Percentiles rank a stretch among this genome's conserved stretches.
phyloP scores from a whole-genome alignment of 2,888 invertebrate species.

The Iphiclides podalirius region DNA sequence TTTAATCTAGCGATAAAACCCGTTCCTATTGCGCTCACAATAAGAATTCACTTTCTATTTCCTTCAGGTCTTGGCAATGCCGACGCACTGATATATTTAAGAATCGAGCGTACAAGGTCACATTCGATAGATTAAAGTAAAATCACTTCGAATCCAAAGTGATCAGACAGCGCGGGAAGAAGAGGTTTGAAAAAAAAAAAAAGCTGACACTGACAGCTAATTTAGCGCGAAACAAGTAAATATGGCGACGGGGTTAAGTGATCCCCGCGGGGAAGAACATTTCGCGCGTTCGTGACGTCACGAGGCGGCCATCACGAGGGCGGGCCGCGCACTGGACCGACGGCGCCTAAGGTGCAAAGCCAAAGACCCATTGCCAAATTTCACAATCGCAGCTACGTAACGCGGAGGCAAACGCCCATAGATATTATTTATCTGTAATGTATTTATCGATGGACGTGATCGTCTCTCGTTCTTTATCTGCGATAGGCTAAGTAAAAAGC shows the following conservation, averaged over 20 bases:
- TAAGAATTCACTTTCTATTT: constrained; percentile 23
- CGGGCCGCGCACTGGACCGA: constrained; percentile 42
- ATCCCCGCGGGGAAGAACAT: constrained; percentile 55
- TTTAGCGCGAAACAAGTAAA: constrained; percentile 24
- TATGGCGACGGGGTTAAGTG: constrained; percentile 34
- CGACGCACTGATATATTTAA: constrained; percentile 19
- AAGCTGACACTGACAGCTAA: constrained; percentile 25
- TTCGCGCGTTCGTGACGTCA: constrained; percentile 41
- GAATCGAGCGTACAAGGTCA: constrained; percentile 19
- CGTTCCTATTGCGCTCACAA: constrained; percentile 13
- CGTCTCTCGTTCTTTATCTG: too few species aligned
- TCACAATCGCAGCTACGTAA: constrained; percentile 49
- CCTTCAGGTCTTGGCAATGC: constrained; percentile 17
- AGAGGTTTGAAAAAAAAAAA: not conserved
- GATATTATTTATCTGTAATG: constrained; percentile 29
- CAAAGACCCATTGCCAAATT: constrained; percentile 67
- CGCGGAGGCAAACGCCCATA: constrained; percentile 17
- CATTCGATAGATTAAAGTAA: constrained; percentile 14
- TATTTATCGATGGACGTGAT: constrained; percentile 6
- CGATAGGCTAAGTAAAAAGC: too few species aligned
- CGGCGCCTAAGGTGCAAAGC: constrained; percentile 41
- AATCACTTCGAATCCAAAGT: not conserved
- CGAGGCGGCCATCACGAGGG: constrained; percentile 36
- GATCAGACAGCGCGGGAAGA: too few species aligned
- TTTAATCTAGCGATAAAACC: not conserved